Conservation (phyloP, 2,888 invertebrate genomes). For the Thysanoteuthis rhombus region DNA sequence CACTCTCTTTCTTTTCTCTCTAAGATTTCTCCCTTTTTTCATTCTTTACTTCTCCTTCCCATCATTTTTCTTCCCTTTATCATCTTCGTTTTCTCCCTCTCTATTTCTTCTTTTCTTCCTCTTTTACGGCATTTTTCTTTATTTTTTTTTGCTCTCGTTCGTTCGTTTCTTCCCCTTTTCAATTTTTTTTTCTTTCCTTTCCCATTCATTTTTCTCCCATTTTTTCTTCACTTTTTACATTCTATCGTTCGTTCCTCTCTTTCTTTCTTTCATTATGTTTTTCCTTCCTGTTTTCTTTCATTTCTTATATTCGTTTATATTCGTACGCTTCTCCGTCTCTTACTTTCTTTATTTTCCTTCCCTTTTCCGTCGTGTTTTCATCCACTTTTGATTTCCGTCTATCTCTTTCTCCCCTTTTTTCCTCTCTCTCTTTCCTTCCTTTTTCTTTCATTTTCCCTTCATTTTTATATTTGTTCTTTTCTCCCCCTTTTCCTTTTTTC, state of each 20-base stretch:
- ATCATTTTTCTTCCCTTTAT: background rate
- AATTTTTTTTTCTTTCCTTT: background rate
- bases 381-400: no score
- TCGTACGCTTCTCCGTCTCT: background rate
- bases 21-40: background rate
- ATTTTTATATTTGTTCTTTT: background rate
- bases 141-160: background rate
- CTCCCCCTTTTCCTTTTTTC: background rate
- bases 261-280: background rate
- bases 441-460: background rate
- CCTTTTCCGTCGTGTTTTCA: background rate
- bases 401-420: background rate
- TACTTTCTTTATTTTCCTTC: background rate
- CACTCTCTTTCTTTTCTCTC: background rate
- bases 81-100: background rate
- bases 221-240: background rate
- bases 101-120: no score
- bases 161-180: background rate
- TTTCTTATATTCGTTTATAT: accelerated
- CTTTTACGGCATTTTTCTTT: no score
- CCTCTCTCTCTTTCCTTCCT: accelerated
- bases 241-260: no score
- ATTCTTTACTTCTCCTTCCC: background rate
- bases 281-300: background rate
- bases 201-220: accelerated